A percentile compares a stretch with the other conserved stretches of the same genome.
Conservation (phyloP, 2,888 invertebrate species). For the Choristoneura rosaceana region DNA sequence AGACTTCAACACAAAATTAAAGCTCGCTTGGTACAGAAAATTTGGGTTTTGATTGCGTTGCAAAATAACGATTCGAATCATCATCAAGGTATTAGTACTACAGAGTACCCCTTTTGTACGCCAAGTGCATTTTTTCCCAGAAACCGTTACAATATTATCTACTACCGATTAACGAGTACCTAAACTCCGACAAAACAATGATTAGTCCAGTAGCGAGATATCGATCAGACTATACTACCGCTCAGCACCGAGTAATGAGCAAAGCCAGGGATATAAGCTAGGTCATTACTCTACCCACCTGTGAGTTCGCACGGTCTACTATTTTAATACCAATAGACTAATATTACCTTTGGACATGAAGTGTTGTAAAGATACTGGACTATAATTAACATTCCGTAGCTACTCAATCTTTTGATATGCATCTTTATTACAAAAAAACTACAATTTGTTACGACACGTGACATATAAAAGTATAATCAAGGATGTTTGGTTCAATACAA, state of each 20-base stretch:
- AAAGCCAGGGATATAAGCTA: conserved; percentile 71
- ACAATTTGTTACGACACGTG: conserved; percentile 14
- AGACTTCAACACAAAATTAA: too few species aligned
- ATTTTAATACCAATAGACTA: conserved; percentile 59
- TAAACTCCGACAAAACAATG: conserved; percentile 46
- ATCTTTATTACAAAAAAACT: conserved; percentile 22
- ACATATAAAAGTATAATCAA: neutral
- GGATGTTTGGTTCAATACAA: neutral
- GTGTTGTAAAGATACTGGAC: conserved; percentile 65
- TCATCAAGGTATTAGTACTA: neutral
- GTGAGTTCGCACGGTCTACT: conserved; percentile 72
- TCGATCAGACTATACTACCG: conserved; percentile 64
- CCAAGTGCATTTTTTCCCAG: conserved; percentile 36
- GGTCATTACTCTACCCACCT: conserved; percentile 68
- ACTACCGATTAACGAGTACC: conserved; percentile 27
- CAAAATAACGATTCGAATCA: neutral
- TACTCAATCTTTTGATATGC: conserved; percentile 33
- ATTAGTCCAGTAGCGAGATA: conserved; percentile 54
- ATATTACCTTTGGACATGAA: conserved; percentile 48
- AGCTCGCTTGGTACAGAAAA: too few species aligned
- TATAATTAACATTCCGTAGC: conserved; percentile 59
- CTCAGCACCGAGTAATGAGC: conserved; percentile 73
- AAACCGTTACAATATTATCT: conserved; percentile 31
- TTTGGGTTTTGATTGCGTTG: too few species aligned
- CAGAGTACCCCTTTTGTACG: neutral